Conservation (phyloP, 2,113 vertebrate genomes). For the Oreochromis aureus region DNA sequence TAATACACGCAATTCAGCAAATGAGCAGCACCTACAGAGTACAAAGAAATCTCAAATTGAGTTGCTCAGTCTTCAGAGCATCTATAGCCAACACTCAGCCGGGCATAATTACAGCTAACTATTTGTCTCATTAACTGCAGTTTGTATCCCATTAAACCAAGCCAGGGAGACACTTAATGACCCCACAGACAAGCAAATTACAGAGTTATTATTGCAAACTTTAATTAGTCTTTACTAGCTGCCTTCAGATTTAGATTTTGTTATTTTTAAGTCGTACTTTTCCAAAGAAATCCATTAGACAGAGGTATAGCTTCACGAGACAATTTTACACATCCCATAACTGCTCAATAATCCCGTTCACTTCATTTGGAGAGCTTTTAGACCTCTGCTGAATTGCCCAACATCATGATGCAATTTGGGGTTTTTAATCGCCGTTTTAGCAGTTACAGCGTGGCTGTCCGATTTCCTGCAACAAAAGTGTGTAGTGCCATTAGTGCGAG, state of each 20-base stretch:
- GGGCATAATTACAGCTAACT: constrained; percentile 41
- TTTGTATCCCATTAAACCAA: constrained; percentile 64
- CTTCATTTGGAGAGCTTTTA: constrained; percentile 48
- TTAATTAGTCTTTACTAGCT: constrained; percentile 70
- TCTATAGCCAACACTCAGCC: constrained; percentile 37
- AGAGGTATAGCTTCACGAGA: not conserved
- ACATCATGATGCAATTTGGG: constrained; percentile 79
- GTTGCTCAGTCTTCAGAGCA: constrained; percentile 47
- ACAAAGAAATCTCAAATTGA: constrained; percentile 46
- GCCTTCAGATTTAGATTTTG: constrained; percentile 38
- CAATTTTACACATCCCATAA: constrained; percentile 50
- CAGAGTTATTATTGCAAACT: constrained; percentile 65
- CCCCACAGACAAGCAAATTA: constrained; percentile 65
- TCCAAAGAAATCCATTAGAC: constrained; percentile 20
- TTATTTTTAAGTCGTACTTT: constrained; percentile 57
- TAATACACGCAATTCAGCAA: not conserved
- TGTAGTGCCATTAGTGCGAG: constrained; percentile 72
- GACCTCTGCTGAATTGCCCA: constrained; percentile 39
- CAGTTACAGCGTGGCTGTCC: constrained; percentile 72
- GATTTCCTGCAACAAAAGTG: constrained; percentile 79
- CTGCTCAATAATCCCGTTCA: constrained; percentile 45
- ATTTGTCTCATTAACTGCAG: constrained; percentile 69
- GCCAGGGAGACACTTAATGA: constrained; percentile 58
- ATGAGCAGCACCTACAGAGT: constrained; percentile 6
- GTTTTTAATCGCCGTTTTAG: constrained; percentile 75